These are phyloP conservation scores for Gymnorhina tibicen DNA, from an alignment of 2,113 vertebrate species.

Conservation along the genomic window DNA sequence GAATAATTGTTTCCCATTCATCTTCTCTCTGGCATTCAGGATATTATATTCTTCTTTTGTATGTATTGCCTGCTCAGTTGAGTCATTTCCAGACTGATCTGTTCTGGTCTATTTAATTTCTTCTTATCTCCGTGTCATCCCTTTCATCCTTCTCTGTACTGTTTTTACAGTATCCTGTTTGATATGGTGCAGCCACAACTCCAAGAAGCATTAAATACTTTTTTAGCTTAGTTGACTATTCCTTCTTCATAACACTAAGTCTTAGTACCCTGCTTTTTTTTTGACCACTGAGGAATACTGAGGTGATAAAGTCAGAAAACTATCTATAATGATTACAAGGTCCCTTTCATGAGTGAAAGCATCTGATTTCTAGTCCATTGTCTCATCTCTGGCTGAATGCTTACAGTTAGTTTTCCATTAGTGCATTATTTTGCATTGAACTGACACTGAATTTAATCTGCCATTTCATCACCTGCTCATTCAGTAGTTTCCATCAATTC, in stretches of 20 bases:
- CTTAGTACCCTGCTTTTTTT: neutral
- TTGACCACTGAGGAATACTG: neutral
- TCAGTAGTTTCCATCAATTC: neutral
- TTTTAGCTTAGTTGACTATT: neutral
- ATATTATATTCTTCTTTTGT: neutral
- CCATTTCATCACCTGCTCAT: neutral
- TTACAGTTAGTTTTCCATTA: neutral
- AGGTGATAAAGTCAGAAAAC: neutral
- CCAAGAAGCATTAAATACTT: neutral
- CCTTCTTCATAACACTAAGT: neutral
- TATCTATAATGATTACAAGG: neutral
- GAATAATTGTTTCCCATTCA: slow-evolving; percentile 9
- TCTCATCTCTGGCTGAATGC: neutral
- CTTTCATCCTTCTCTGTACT: slow-evolving; percentile 35
- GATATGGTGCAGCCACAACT: neutral
- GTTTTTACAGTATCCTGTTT: slow-evolving; percentile 25
- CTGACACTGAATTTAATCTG: neutral
- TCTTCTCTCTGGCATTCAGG: slow-evolving; percentile 15
- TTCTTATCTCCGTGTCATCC: slow-evolving; percentile 18
- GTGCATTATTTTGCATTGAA: neutral
- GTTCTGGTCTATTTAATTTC: slow-evolving; percentile 36
- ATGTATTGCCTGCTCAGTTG: slow-evolving; percentile 2
- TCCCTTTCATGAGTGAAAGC: neutral
- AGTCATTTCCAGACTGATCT: slow-evolving; percentile 23
- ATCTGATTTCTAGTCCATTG: neutral